Evolutionary conservation across 1,140 invertebrate genomes (phyloP), one percentile per base, ranked within the genome.

Genomic region (Caenorhabditis brenneri): DNA sequence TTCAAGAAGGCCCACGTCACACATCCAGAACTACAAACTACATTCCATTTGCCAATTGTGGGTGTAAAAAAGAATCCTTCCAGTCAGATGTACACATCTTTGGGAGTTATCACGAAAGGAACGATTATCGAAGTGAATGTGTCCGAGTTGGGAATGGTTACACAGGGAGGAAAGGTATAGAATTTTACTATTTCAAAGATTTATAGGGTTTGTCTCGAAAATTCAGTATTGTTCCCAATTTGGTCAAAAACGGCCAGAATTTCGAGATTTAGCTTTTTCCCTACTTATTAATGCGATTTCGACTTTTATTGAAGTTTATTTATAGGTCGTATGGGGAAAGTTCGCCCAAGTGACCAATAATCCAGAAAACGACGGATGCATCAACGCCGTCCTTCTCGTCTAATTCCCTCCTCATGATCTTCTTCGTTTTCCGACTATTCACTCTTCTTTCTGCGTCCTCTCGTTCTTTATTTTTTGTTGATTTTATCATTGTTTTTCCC

Each of bases 261-360:
- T n/a, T n/a, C n/a, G n/a, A n/a, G n/a, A n/a, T n/a, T n/a, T n/a
- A n/a, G n/a, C n/a, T n/a, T n/a, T n/a, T n/a, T n/a, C n/a, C n/a
- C n/a, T n/a, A n/a, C n/a, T n/a, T n/a, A n/a, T n/a, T n/a, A n/a
- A n/a, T n/a, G n/a, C n/a, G n/a, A n/a, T n/a, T n/a, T n/a, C n/a
- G n/a, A n/a, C n/a, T n/a, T n/a, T n/a, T n/a, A n/a, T n/a, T n/a
- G n/a, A n/a, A n/a, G n/a, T n/a, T n/a, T n/a, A 42, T 22, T 81
- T 81, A 31, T 19, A 81, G 80, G 96, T 99, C 84, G 96, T 99
- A 1, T 99, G 97, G 97, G 98, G 97, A 86, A 99, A 99, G 93
- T 99, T 98, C 92, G 98, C 98, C 0, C 98, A 99, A 92, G 97
- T 99, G 19, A 98, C 97, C 0, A 99, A 99, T 91, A 97, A 99